Evolutionary conservation across 2,797 vertebrate species (phyloP).

Genomic region (Crax fasciolata): DNA sequence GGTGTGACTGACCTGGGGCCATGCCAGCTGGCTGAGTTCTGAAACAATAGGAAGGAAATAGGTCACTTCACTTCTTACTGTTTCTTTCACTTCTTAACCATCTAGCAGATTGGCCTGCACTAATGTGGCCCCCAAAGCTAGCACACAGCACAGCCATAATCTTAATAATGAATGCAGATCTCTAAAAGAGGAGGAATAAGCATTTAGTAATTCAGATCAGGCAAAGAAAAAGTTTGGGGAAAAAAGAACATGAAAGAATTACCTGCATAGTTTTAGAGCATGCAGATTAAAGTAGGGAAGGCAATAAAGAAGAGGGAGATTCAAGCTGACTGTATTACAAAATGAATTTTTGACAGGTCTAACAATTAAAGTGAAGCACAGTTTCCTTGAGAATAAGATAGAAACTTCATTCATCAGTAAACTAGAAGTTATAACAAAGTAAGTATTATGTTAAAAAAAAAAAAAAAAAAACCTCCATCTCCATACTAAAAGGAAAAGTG

Average conservation of each 20-base stretch:
- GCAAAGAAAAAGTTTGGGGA: neutral
- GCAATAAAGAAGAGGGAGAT: neutral
- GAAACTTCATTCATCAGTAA: neutral
- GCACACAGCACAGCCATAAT: neutral
- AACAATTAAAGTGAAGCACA: neutral
- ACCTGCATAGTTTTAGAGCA: neutral
- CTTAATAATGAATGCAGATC: neutral
- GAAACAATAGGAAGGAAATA: constrained; percentile 45
- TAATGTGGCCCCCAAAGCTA: neutral
- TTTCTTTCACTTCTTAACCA: constrained; percentile 1
- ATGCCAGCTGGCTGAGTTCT: constrained; percentile 33
- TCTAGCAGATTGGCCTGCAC: neutral
- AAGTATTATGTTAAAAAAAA: neutral
- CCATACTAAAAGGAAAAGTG: neutral
- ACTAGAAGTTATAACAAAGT: neutral
- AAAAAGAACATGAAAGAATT: neutral
- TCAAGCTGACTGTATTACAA: neutral
- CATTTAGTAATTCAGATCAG: neutral
- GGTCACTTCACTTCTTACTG: neutral
- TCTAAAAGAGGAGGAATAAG: neutral
- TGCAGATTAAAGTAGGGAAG: neutral
- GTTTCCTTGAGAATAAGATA: neutral
- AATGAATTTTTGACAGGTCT: neutral
- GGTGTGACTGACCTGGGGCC: constrained; percentile 33
- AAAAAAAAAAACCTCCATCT: neutral